Base-by-base conservation (phyloP, 2,888 invertebrate genomes). In the Drosophila paranaensis region DNA sequence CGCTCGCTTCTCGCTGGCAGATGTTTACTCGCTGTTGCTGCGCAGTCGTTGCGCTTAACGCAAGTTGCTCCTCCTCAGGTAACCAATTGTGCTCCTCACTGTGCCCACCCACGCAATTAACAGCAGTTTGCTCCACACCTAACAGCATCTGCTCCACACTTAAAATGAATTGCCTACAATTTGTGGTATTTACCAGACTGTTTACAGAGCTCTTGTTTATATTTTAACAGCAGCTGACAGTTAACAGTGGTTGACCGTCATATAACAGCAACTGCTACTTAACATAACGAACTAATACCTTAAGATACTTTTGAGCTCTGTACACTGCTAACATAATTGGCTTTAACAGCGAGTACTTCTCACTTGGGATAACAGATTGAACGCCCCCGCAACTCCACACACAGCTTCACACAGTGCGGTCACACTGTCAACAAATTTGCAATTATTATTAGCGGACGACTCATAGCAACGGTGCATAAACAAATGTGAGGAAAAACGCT, bases 391-490 rank as follows among this genome's bases (percentile, higher is more conserved):
- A 60, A 60, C 2, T n/a, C 46, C 45, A 69, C 45, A 35, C 60
- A 37, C 33, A 58, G 39, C 57, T 14, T 20, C 43, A 43, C 4
- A 40, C 42, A 37, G n/a, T 57, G 25, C 46, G 66, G 69, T 6
- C 53, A 73, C 78, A 77, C 69, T 73, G 46, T 11, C 9, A 3
- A 16, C 6, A 11, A 60, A 48, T 66, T 69, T 69, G 74, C 77
- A 77, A 58, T 60, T 63, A 68, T 51, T 60, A 43, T 58, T 67
- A 39, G 57, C 45, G 56, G 43, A 66, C 69, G 50, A 71, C 60
- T 74, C 79, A 69, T 80, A 77, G 79, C 79, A 79, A 79, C 79
- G 81, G 73, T 73, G 77, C 77, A 75, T 84, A 84, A 84, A 88
- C 84, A 84, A 84, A 88, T 76, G 88, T 64, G 55, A 74, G 57